Percentiles rank a stretch among this genome's conserved stretches.
phyloP scores from a whole-genome alignment of 1,140 invertebrate genomes.

The Pollicipes pollicipes region DNA sequence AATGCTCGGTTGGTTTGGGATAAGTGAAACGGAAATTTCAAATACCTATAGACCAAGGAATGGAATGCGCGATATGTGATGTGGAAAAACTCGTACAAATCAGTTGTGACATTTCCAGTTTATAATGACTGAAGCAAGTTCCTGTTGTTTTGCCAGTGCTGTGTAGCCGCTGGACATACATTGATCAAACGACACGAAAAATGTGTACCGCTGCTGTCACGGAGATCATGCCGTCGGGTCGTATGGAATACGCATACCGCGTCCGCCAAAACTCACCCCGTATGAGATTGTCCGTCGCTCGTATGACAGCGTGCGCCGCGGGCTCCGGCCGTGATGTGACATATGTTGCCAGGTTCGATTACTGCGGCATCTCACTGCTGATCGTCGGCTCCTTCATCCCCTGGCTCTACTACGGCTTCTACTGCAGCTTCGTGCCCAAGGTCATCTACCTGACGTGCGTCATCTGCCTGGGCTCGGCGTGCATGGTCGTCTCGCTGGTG shows the following conservation, averaged over 20 bases:
- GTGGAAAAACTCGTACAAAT: too few species aligned
- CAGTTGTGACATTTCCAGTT: too few species aligned
- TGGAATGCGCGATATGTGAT: too few species aligned
- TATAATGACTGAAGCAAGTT: too few species aligned
- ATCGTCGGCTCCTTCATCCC: constrained; percentile 99
- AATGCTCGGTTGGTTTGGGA: too few species aligned
- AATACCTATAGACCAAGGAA: too few species aligned
- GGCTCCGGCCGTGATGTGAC: background rate
- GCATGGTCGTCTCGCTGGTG: constrained; percentile 93
- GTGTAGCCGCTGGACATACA: too few species aligned
- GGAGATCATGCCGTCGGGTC: too few species aligned
- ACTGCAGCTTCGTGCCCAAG: constrained; percentile 81
- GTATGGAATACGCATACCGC: background rate
- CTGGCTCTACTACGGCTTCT: constrained; percentile 99
- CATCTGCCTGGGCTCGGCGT: constrained; percentile 71
- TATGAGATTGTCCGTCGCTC: background rate
- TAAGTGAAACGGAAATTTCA: too few species aligned
- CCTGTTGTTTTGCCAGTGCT: too few species aligned
- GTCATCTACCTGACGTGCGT: constrained; percentile 77
- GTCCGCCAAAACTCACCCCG: background rate
- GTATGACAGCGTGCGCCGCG: background rate
- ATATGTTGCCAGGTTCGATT: constrained; percentile 63
- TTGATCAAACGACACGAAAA: too few species aligned
- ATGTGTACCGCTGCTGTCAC: too few species aligned
- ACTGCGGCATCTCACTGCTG: constrained; percentile 92